Conservation (phyloP, 92 coral and sea anemone species). For the Plumapathes pennacea region DNA sequence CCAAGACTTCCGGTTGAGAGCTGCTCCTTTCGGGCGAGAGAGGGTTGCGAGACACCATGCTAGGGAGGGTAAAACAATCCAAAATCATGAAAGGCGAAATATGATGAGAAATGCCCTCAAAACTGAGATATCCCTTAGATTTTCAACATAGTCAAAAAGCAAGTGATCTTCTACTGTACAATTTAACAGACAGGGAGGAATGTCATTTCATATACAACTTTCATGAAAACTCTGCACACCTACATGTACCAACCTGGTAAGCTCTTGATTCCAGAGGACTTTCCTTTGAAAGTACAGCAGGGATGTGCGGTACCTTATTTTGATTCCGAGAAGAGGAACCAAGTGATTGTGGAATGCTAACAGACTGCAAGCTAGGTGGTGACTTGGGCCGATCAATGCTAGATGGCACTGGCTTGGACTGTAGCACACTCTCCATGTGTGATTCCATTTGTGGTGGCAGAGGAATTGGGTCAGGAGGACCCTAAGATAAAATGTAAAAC, state of each 20-base stretch:
- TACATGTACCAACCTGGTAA: constrained; percentile 65
- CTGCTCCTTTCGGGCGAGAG: too few relatives aligned
- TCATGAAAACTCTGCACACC: too few relatives aligned
- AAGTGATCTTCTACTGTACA: too few relatives aligned
- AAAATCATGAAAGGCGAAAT: too few relatives aligned
- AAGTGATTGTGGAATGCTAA: constrained; percentile 30
- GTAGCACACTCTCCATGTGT: constrained; percentile 41
- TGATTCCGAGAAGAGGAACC: constrained; percentile 42
- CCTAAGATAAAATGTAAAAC: too few relatives aligned
- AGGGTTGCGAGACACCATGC: too few relatives aligned
- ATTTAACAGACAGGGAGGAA: too few relatives aligned
- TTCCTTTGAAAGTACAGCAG: constrained; percentile 60
- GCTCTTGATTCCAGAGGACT: constrained; percentile 58
- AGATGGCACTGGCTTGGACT: constrained; percentile 45
- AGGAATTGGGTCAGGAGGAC: constrained; percentile 51
- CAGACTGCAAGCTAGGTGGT: constrained; percentile 56
- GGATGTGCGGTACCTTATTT: constrained; percentile 23
- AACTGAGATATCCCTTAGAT: too few relatives aligned
- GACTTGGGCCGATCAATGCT: constrained; percentile 47
- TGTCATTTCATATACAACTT: too few relatives aligned
- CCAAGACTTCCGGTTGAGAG: constrained; percentile 71
- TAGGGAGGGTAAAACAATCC: too few relatives aligned
- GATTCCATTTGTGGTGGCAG: constrained; percentile 53
- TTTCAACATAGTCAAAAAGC: too few relatives aligned
- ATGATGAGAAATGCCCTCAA: too few relatives aligned